Percentiles rank a stretch among this genome's conserved stretches.
phyloP scores from a whole-genome alignment of 2,797 vertebrate genomes.

The Sarcophilus harrisii region DNA sequence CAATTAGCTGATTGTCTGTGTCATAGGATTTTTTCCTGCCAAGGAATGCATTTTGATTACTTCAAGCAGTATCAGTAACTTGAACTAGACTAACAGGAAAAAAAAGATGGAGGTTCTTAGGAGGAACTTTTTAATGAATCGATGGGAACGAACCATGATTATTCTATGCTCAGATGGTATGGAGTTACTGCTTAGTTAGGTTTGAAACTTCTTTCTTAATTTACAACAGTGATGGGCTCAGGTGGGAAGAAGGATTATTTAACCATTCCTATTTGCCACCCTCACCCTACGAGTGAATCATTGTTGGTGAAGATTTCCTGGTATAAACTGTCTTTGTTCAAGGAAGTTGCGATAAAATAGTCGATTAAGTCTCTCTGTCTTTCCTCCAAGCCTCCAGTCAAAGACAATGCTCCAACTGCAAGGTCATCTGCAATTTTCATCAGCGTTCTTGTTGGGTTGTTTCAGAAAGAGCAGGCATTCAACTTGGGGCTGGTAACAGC shows the following conservation, averaged over 20 bases:
- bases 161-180: neutral
- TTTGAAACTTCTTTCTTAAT: neutral
- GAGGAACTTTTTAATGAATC: neutral
- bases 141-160: neutral
- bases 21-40: neutral
- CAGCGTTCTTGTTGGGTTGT: neutral
- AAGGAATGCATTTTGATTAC: neutral
- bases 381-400: neutral
- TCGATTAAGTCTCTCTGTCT: neutral
- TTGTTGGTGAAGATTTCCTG: neutral
- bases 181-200: neutral
- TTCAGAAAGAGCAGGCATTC: neutral
- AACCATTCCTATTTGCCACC: neutral
- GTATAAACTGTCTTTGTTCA: neutral
- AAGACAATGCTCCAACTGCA: neutral
- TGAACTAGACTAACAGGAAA: neutral
- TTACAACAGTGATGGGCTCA: neutral
- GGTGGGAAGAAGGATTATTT: neutral
- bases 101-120: neutral
- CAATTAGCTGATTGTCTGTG: neutral
- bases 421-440: neutral
- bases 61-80: neutral
- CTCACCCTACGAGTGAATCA: neutral
- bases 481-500: neutral
- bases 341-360: neutral